Conservation (phyloP, 2,113 vertebrate genomes). For the Penelope pileata region DNA sequence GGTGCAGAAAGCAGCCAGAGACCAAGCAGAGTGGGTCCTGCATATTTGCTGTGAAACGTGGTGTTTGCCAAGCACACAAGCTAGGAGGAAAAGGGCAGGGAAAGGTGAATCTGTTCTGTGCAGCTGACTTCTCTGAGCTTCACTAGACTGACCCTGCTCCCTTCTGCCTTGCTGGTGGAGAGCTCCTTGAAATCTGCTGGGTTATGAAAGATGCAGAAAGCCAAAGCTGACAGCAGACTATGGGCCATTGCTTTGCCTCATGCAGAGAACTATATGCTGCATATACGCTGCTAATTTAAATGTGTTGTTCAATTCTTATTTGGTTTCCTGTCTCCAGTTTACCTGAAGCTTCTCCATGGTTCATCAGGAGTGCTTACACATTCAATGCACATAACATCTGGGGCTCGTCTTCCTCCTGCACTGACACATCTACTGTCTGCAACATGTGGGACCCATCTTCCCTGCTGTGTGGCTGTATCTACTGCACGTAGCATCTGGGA, state of each 20-base stretch:
- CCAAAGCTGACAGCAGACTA: background rate
- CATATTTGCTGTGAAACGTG: accelerated
- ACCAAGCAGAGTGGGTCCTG: background rate
- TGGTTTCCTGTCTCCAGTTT: background rate
- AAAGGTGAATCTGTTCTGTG: background rate
- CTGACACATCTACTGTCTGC: background rate
- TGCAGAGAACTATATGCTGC: background rate
- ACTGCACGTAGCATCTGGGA: background rate
- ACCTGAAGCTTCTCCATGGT: background rate
- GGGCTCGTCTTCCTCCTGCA: background rate
- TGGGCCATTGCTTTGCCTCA: background rate
- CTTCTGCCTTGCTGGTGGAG: background rate
- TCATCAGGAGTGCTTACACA: background rate
- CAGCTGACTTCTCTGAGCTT: too few relatives aligned
- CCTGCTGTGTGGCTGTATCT: background rate
- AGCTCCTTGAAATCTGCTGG: background rate
- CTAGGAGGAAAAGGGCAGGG: background rate
- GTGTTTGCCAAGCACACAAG: background rate
- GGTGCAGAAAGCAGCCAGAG: background rate
- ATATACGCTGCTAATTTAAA: background rate
- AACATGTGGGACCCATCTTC: constrained; percentile 43
- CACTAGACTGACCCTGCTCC: too few relatives aligned
- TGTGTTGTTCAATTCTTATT: background rate
- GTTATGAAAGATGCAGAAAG: background rate
- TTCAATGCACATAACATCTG: background rate